Base-by-base conservation (phyloP, 1,140 invertebrate species). In the Orussus abietinus region DNA sequence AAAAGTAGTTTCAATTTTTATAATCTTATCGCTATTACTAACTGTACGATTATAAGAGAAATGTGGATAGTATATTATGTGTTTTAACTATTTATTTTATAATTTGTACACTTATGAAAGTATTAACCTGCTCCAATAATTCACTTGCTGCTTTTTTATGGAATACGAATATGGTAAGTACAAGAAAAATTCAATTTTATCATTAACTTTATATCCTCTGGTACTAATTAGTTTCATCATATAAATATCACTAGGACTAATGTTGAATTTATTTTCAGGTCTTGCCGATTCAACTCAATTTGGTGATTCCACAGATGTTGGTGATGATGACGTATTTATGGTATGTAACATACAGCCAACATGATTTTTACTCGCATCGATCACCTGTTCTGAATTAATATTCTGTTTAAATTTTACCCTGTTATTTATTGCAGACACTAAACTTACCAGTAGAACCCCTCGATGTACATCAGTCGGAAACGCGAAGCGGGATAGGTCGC, bases 311-410 rank as follows among this genome's bases (percentile, higher is more conserved):
- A 70, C 77, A 81, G 84, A 85, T 72, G 77, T 81, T 51, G 84
- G 83, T 42, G 86, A 89, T 66, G 85, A 89, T 66, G 86, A 89
- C 67, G 86, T 90, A 54, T 90, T 90, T 72, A 88, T 89, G 86
- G 85, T 87, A 71, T 77, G 76, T 67, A 36, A 25, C 37, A 25
- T 19, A 39, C 41, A 21, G 12, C 18, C 10, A 31, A 12, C 17
- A 39, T 1, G 29, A 22, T 29, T 13, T 15, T 18, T n/a, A n/a
- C n/a, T 41, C 21, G 19, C 32, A 36, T 7, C 20, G 18, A 35
- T 14, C 34, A 18, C 22, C 32, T 22, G 21, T 34, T 29, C 28
- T 40, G 31, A 40, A 46, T 36, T 38, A 46, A 47, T 36, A 36
- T 42, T 30, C 11, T 22, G 21, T 18, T 26, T 15, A 7, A 22